Evolutionary conservation across 1,140 invertebrate species (phyloP), one percentile per base, ranked within the genome.

Genomic region (Pogonus chalceus): DNA sequence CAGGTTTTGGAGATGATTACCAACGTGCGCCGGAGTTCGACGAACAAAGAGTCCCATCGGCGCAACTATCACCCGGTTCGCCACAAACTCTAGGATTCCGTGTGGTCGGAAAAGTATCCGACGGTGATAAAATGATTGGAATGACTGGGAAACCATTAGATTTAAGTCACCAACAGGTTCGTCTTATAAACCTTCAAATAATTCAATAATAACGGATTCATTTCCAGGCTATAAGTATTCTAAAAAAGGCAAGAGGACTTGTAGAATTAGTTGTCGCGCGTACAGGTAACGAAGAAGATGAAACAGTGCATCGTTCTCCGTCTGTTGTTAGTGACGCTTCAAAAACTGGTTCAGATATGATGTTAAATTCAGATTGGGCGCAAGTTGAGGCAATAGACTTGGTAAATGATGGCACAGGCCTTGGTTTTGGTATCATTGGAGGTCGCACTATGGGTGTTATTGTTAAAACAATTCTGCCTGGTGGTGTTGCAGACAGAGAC

Each of bases 361-460:
- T 81, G 72, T 85, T 91, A 65, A 83, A 84, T 64, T 90, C 90
- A 59, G 92, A 96, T 74, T 97, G 92, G 89, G 91, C 90, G 21
- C 92, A 96, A 76, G 88, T 96, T 61, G 93, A 97, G 79, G 88
- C 91, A 54, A 93, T 97, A 60, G 92, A 96, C 66, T 76, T 97
- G 51, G 83, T 94, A 21, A 96, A 96, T 72, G 92, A 96, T 81
- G 92, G 92, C 23, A 90, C 90, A 60, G 93, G 93, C 26, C 80
- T 97, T 62, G 96, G 95, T 35, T 98, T 98, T 75, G 96, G 95
- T 60, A 96, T 98, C 62, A 95, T 98, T 65, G 95, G 95, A 18
- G 95, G 94, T 22, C 80, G 91, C 58, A 95, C 90, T 58, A 96
- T 93, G 55, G 95, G 95, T 18, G 95, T 98, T 31, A 93, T 98